These are phyloP conservation scores for Sceloporus tristichus DNA, from an alignment of 2,113 vertebrate genomes.

Conservation along the genomic window DNA sequence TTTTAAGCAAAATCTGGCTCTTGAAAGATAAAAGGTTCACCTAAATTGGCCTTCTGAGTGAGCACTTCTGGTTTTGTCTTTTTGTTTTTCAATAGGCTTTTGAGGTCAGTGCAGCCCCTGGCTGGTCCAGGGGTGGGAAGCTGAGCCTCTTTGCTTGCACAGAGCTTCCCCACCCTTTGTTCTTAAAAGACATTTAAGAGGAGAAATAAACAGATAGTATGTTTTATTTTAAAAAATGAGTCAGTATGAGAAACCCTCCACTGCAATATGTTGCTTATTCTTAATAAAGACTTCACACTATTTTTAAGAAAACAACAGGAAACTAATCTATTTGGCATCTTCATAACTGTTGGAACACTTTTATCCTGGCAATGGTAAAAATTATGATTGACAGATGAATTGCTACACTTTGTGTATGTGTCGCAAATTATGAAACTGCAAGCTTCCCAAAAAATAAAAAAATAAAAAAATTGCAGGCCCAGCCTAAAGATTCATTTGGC, in stretches of 20 bases:
- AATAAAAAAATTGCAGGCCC: not conserved
- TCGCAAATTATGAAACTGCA: constrained; percentile 17
- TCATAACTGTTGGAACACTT: not conserved
- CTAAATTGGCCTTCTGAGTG: too few species aligned
- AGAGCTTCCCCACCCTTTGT: too few species aligned
- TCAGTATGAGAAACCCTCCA: not conserved
- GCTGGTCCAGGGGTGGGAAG: too few species aligned
- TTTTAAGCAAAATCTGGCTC: too few species aligned
- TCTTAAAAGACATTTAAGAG: too few species aligned
- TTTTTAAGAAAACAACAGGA: not conserved
- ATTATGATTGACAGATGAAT: constrained; percentile 9
- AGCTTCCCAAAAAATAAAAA: not conserved
- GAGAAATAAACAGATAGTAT: not conserved
- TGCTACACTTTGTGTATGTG: not conserved
- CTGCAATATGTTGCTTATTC: not conserved
- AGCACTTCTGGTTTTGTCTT: too few species aligned
- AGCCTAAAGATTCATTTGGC: not conserved
- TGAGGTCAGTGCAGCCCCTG: too few species aligned
- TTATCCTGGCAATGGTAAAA: not conserved
- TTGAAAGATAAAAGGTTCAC: too few species aligned
- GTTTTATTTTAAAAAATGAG: too few species aligned
- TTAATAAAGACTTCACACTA: not conserved
- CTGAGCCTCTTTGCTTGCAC: too few species aligned
- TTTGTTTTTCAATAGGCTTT: too few species aligned
- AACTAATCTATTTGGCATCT: constrained; percentile 9